Evolutionary conservation across 2,797 vertebrate genomes (phyloP).

Genomic region (Myotis findleyi): DNA sequence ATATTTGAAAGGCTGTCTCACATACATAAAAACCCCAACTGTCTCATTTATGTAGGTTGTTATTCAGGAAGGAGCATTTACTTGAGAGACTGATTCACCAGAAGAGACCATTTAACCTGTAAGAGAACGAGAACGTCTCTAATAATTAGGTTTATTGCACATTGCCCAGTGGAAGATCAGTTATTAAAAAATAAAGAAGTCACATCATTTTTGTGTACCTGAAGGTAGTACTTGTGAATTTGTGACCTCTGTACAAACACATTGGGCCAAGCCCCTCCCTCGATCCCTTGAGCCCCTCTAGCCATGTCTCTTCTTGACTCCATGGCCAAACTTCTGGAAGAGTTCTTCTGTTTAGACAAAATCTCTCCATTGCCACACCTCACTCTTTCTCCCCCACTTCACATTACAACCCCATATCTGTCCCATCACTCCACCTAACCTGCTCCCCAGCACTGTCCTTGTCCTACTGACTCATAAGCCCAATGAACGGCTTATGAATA

Average conservation of each 20-base stretch:
- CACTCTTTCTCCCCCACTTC: not conserved
- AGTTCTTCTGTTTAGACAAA: too few relatives aligned
- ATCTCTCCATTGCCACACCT: not conserved
- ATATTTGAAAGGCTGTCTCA: not conserved
- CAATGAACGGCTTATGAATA: not conserved
- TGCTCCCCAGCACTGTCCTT: rapidly evolving
- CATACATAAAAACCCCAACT: not conserved
- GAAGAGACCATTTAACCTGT: not conserved
- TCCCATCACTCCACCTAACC: not conserved
- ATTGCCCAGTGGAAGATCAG: not conserved
- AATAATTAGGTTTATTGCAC: not conserved
- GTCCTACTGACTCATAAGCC: not conserved
- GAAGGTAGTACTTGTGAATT: not conserved
- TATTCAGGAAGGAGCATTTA: not conserved
- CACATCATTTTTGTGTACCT: not conserved
- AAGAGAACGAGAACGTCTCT: not conserved
- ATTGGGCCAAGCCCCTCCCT: rapidly evolving
- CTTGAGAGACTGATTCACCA: not conserved
- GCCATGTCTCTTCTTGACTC: not conserved
- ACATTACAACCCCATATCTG: not conserved
- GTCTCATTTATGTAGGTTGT: not conserved
- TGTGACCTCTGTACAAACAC: not conserved
- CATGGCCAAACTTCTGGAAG: not conserved
- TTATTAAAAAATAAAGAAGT: not conserved
- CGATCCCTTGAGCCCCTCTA: not conserved